Percentiles rank a stretch among this genome's conserved stretches.
Evolutionary conservation across 2,113 vertebrate genomes (phyloP).

Genomic region (Strix uralensis): DNA sequence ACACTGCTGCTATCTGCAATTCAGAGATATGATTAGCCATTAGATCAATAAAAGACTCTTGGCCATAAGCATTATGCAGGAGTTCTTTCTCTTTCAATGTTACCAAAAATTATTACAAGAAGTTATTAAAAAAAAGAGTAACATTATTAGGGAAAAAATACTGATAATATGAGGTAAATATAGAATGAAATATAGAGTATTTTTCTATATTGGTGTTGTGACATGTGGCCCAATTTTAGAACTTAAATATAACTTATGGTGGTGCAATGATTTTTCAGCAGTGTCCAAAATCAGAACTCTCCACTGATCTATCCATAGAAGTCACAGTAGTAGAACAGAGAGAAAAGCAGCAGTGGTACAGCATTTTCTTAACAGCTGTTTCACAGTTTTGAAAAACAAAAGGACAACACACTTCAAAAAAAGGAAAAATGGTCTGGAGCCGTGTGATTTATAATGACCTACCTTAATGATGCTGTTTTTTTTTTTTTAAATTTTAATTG

Average conservation of each 20-base stretch:
- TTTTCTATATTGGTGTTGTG: background rate
- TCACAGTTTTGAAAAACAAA: background rate
- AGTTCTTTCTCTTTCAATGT: background rate
- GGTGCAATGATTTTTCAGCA: background rate
- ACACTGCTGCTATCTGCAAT: background rate
- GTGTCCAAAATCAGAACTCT: background rate
- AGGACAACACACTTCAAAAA: background rate
- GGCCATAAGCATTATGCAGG: background rate
- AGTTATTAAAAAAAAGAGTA: background rate
- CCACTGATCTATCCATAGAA: background rate
- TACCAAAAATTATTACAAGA: background rate
- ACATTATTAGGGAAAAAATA: background rate
- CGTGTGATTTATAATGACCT: background rate
- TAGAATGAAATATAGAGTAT: background rate
- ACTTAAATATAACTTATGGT: background rate
- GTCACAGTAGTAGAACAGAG: background rate
- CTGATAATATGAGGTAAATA: background rate
- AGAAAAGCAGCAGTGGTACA: background rate
- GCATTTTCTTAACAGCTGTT: background rate
- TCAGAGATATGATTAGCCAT: background rate
- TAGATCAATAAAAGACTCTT: background rate
- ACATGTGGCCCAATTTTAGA: background rate
- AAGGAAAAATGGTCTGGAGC: background rate
- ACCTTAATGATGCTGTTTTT: background rate
- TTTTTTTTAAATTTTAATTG: background rate